These are phyloP conservation scores for Proctacanthus coquilletti DNA, from an alignment of 1,140 invertebrate species.

Conservation along the genomic window DNA sequence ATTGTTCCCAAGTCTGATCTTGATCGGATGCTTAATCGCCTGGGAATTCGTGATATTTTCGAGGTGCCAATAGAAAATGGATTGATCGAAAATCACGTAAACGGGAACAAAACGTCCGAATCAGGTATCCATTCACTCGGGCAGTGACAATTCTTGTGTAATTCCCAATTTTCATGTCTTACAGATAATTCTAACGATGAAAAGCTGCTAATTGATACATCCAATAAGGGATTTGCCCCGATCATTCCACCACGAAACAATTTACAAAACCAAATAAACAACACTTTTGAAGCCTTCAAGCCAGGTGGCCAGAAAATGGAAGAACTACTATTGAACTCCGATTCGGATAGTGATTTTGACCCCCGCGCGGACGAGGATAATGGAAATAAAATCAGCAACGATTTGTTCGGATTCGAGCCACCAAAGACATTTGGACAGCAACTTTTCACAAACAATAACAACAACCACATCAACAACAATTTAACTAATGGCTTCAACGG, in stretches of 20 bases:
- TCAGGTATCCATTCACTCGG: not conserved
- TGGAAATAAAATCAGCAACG: constrained; percentile 21
- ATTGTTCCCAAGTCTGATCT: constrained; percentile 28
- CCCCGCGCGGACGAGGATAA: constrained; percentile 52
- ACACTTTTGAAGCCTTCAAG: constrained; percentile 31
- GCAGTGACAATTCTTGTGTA: not conserved
- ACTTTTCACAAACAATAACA: constrained; percentile 21
- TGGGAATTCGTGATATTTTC: constrained; percentile 25
- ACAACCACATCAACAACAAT: constrained; percentile 20
- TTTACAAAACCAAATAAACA: constrained; percentile 40
- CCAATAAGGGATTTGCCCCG: constrained; percentile 31
- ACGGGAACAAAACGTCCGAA: not conserved
- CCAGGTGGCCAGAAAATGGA: constrained; percentile 63
- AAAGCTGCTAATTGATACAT: constrained; percentile 18
- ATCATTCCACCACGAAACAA: constrained; percentile 49
- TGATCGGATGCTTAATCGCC: constrained; percentile 20
- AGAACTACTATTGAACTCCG: constrained; percentile 61
- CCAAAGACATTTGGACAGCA: constrained; percentile 31
- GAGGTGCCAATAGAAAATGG: constrained; percentile 12
- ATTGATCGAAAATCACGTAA: constrained; percentile 9
- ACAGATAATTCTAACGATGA: constrained; percentile 22
- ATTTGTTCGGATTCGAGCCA: constrained; percentile 26
- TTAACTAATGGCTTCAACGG: constrained; percentile 12
- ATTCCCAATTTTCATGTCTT: not conserved
- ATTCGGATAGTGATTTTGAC: constrained; percentile 66